phyloP scores from a whole-genome alignment of 2,797 vertebrate species.

The Merluccius polli region DNA sequence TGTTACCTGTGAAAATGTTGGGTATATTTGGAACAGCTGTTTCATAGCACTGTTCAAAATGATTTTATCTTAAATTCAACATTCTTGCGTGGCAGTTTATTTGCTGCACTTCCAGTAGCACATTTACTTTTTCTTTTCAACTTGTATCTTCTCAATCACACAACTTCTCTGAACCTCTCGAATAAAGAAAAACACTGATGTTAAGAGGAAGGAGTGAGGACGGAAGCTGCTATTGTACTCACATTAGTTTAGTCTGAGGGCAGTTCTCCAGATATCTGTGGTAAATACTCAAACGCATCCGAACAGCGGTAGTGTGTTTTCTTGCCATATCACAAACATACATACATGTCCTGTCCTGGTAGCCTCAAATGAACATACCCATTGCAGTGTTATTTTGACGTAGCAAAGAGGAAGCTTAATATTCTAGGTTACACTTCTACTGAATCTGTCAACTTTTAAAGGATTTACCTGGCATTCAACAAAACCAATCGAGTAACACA shows the following conservation, averaged over 20 bases:
- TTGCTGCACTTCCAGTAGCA: neutral
- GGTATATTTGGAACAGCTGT: neutral
- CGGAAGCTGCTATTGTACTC: neutral
- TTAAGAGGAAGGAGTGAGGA: neutral
- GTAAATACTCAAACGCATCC: slow-evolving; percentile 33
- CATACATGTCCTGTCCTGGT: slow-evolving; percentile 37
- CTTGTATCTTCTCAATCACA: neutral
- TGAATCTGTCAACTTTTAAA: slow-evolving; percentile 32
- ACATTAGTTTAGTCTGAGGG: neutral
- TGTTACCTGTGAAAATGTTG: neutral
- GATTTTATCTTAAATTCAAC: neutral
- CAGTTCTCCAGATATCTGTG: slow-evolving; percentile 16
- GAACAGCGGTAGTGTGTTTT: slow-evolving; percentile 32
- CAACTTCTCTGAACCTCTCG: neutral
- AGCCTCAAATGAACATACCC: slow-evolving; percentile 36
- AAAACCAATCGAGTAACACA: slow-evolving; percentile 44
- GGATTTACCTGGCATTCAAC: slow-evolving; percentile 39
- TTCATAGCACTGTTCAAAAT: neutral
- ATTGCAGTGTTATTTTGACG: slow-evolving; percentile 20
- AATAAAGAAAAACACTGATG: neutral
- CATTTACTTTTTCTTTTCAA: neutral
- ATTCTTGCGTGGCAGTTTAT: neutral
- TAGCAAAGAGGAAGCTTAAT: slow-evolving; percentile 26
- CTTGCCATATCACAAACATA: slow-evolving; percentile 36
- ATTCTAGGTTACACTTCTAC: slow-evolving; percentile 31